These are phyloP conservation scores for Phasia obesa DNA, from an alignment of 2,888 invertebrate genomes.

Conservation along the genomic window DNA sequence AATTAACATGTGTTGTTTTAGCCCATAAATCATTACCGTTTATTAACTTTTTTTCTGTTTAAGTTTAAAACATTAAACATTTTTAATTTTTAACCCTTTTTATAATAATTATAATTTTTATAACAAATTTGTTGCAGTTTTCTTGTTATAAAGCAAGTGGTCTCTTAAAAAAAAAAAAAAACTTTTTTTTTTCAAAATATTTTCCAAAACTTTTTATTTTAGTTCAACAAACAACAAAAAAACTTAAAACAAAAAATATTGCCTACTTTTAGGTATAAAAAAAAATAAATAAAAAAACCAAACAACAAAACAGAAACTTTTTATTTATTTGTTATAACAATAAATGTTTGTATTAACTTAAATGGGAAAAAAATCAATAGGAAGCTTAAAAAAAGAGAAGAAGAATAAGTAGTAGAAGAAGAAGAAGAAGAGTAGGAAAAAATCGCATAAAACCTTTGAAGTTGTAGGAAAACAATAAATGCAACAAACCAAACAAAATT, in stretches of 20 bases:
- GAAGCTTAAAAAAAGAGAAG: slow-evolving; percentile 40
- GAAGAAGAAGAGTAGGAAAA: slow-evolving; percentile 34
- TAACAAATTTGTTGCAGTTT: slow-evolving; percentile 59
- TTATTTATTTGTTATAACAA: slow-evolving; percentile 57
- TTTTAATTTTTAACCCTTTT: slow-evolving; percentile 20
- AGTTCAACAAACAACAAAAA: slow-evolving; percentile 42
- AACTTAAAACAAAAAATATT: slow-evolving; percentile 53
- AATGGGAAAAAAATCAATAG: slow-evolving; percentile 66
- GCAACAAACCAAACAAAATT: slow-evolving; percentile 68
- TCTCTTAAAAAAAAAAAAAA: slow-evolving; percentile 23
- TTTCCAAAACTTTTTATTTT: slow-evolving; percentile 55
- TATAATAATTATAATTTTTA: slow-evolving; percentile 46
- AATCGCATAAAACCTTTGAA: slow-evolving; percentile 61
- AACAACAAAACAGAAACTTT: slow-evolving; percentile 53
- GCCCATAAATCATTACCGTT: slow-evolving; percentile 57
- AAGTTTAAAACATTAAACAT: not conserved
- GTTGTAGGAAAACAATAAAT: slow-evolving; percentile 68
- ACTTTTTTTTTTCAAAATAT: slow-evolving; percentile 35
- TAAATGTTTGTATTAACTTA: slow-evolving; percentile 67
- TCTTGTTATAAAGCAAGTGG: slow-evolving; percentile 60
- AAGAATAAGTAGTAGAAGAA: not conserved
- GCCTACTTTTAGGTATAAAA: slow-evolving; percentile 65
- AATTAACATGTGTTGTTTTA: slow-evolving; percentile 66
- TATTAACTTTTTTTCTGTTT: slow-evolving; percentile 21
- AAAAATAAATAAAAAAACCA: slow-evolving; percentile 23